phyloP scores from a whole-genome alignment of 2,797 vertebrate genomes.

The Babyrousa celebensis region DNA sequence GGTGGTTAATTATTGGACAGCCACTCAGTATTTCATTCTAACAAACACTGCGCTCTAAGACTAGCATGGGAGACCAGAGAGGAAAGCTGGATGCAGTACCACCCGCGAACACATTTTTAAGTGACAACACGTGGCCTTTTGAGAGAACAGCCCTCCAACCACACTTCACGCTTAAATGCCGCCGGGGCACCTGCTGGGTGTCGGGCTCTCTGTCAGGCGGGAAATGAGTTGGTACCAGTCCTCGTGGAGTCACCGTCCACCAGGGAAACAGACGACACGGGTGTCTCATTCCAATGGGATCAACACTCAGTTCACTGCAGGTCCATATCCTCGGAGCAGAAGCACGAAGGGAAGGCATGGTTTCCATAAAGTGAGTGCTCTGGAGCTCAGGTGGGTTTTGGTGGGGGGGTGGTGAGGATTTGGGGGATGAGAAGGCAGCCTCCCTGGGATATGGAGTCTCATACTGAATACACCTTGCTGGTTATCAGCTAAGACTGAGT shows the following conservation, averaged over 20 bases:
- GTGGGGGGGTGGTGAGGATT: not conserved
- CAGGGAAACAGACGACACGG: not conserved
- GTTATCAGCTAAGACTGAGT: not conserved
- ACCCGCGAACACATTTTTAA: not conserved
- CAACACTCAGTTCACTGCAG: not conserved
- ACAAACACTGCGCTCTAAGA: not conserved
- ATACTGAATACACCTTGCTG: not conserved
- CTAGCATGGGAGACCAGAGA: not conserved
- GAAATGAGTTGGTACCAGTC: not conserved
- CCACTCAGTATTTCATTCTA: not conserved
- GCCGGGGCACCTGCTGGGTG: accelerated
- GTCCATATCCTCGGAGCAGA: not conserved
- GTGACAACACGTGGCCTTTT: not conserved
- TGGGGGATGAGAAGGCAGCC: not conserved
- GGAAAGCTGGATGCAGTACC: not conserved
- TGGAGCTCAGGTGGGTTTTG: not conserved
- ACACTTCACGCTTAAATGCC: not conserved
- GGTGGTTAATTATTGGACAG: not conserved
- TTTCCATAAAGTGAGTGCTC: not conserved
- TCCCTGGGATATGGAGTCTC: not conserved
- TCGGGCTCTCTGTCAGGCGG: not conserved
- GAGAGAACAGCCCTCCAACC: not conserved
- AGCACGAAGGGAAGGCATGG: not conserved
- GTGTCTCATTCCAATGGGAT: not conserved
- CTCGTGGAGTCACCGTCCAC: not conserved